Conservation (phyloP, 2,113 vertebrate species). For the Poicephalus meyeri region DNA sequence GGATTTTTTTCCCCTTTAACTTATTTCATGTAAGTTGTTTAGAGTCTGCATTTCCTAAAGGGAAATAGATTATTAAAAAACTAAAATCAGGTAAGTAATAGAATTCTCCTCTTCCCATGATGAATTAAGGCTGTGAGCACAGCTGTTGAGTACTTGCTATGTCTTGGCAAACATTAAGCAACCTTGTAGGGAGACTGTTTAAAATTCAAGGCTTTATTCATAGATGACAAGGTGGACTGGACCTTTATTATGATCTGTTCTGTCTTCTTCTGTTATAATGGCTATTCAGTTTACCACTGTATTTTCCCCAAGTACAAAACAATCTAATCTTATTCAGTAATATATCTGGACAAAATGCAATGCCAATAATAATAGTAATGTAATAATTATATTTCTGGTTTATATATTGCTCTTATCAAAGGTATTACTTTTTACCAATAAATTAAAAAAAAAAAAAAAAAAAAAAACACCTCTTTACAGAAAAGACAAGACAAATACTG, state of each 20-base stretch:
- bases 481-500: background rate
- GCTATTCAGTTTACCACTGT: background rate
- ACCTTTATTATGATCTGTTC: background rate
- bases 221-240: background rate
- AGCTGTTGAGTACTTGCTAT: background rate
- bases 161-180: background rate
- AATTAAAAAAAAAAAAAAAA: background rate
- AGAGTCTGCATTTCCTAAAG: background rate
- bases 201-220: background rate
- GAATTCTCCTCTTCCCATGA: background rate
- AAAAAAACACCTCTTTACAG: background rate
- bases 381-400: background rate
- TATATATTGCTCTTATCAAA: background rate
- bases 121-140: background rate
- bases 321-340: background rate
- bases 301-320: background rate
- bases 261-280: background rate
- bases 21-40: background rate
- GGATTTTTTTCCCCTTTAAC: fast-evolving
- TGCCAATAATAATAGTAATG: background rate
- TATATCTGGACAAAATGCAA: background rate
- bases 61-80: background rate
- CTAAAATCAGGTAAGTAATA: background rate
- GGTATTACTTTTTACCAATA: background rate
- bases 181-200: background rate